Evolutionary conservation across 1,140 invertebrate species (phyloP), one percentile per base, ranked within the genome.

Genomic region (Cardiocondyla obscurior): DNA sequence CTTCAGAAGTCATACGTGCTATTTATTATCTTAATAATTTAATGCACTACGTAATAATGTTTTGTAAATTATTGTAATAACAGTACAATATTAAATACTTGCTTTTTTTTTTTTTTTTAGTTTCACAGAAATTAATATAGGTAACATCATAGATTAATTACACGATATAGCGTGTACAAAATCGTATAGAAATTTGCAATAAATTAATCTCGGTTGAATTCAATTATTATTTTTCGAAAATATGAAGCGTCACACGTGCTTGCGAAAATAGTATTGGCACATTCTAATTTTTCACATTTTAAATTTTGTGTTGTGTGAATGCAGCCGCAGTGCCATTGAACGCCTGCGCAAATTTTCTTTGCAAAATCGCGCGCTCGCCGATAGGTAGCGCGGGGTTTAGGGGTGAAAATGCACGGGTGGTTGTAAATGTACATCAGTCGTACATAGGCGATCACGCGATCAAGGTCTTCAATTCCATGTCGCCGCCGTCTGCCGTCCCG

Each of bases 311-410:
- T n/a, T n/a, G n/a, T n/a, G n/a, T n/a, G n/a, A n/a, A n/a, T n/a
- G n/a, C n/a, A n/a, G n/a, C n/a, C n/a, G n/a, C n/a, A n/a, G n/a
- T n/a, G n/a, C n/a, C n/a, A n/a, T n/a, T n/a, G 14, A 84, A 85
- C 88, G 88, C 88, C 77, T 90, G 89, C 89, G 88, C 88, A 55
- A 87, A 64, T 85, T 87, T 85, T 49, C 85, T 87, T 83, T 30
- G 53, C 62, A 82, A 82, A 77, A 2, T 22, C 70, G 36, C 70
- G 36, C 19, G 73, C 73, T 60, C 39, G 16, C 22, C 58, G 77
- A 86, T 84, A 86, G 86, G 67, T 88, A 83, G 86, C 85, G 86
- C 84, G 88, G 74, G 86, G 81, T 90, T 88, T 81, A 81, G 84
- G 87, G 86, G 81, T 58, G 84, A 88, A 90, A 89, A 85, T 76